Conservation (phyloP, 1,140 invertebrate species). For the Drosophila arawakana region DNA sequence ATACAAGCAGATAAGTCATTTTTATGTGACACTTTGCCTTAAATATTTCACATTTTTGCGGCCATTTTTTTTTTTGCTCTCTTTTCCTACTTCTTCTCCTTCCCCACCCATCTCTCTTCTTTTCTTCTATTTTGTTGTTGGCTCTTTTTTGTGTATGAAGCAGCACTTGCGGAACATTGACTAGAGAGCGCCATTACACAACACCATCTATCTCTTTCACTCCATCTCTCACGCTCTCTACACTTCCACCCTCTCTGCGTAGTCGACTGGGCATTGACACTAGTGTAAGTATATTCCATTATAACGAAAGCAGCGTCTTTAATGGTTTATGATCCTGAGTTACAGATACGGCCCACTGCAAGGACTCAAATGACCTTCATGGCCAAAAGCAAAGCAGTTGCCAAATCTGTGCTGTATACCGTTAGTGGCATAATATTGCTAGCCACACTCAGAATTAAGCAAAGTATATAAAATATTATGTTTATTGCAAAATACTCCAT, state of each 20-base stretch:
- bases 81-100: not conserved
- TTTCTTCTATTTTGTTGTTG: no score
- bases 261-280: constrained; percentile 67
- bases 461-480: constrained; percentile 10
- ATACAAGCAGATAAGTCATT: constrained; percentile 83
- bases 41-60: constrained; percentile 82
- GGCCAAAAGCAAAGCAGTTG: constrained; percentile 17
- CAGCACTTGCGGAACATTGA: constrained; percentile 12
- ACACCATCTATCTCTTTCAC: constrained; percentile 2
- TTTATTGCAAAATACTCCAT: not conserved
- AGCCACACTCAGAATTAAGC: not conserved
- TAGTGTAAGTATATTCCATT: constrained; percentile 60
- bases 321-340: constrained; percentile 71
- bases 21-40: constrained; percentile 84
- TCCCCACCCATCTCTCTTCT: no score
- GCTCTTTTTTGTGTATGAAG: constrained; percentile 9
- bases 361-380: constrained; percentile 59
- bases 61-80: constrained; percentile 39
- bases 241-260: constrained; percentile 9
- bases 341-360: constrained; percentile 52
- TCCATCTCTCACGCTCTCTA: not conserved
- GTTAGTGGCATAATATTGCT: not conserved
- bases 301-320: constrained; percentile 70
- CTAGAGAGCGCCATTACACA: constrained; percentile 59
- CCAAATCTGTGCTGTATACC: constrained; percentile 1